phyloP scores from a whole-genome alignment of 2,113 vertebrate genomes.

The Tyrannus savana region DNA sequence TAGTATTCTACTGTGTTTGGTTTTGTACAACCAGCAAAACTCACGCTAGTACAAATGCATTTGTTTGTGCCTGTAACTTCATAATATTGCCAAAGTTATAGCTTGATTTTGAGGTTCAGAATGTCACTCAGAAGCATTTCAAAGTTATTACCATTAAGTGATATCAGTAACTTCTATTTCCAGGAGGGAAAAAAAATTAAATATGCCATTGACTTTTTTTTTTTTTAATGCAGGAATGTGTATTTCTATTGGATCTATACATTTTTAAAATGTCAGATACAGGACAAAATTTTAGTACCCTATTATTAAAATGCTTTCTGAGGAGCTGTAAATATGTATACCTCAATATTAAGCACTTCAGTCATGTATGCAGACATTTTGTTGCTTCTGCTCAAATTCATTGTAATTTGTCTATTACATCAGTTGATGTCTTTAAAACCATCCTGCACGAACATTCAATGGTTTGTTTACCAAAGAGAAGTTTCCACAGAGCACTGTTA shows the following conservation, averaged over 20 bases:
- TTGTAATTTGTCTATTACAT: neutral
- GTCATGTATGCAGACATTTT: neutral
- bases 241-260: neutral
- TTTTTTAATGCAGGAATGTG: neutral
- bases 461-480: neutral
- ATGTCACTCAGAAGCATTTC: neutral
- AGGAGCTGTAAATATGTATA: neutral
- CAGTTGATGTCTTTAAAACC: neutral
- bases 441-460: neutral
- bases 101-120: neutral
- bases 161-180: neutral
- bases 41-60: neutral
- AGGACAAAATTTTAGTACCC: neutral
- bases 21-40: neutral
- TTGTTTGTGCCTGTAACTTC: neutral
- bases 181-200: neutral
- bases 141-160: neutral
- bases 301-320: neutral
- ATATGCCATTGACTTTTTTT: neutral
- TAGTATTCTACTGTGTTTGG: neutral
- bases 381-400: neutral
- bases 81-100: neutral
- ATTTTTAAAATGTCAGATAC: neutral
- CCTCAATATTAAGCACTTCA: neutral
- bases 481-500: neutral